Base-by-base conservation (phyloP, 2,888 invertebrate species). In the Eupithecia vulgata region DNA sequence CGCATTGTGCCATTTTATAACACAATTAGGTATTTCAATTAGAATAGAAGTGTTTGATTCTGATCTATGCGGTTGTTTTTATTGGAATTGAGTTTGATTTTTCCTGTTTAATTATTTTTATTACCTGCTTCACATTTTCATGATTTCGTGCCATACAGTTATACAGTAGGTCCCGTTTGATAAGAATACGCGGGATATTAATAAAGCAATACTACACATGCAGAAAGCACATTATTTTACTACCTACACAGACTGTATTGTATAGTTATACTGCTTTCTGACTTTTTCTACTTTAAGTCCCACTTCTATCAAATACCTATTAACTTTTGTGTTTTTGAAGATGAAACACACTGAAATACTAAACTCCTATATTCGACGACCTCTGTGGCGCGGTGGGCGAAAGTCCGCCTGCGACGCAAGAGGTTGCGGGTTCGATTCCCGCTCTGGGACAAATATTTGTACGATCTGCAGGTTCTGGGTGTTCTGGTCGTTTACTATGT, bases 1-100 rank as follows among this genome's bases (percentile, higher is more conserved):
- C 57, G 57, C 57, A 57, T 57, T 57, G 57, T 57, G 57, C 25
- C 57, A n/a, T 25, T 57, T 57, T 57, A 57, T 40, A 65, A 67
- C 45, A 67, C 34, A 17, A 67, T 67, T 67, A 48, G 25, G 34
- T 37, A 64, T 64, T 37, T 25, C 25, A 7, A 37, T 40, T 61
- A 34, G 17, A 17, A 17, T 61, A 34, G 17, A 17, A 17, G 3
- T 61, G 10, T 37, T 37, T 37, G 40, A 42, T 25, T 42, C 13
- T 65, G 40, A 65, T 25, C 65, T 34, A 34, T n/a, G n/a, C 3
- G 61, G 5, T 34, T 61, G 34, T 34, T 34, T 61, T 10, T 52
- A 52, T 52, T 52, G 10, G n/a, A 10, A 52, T 61, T 21, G 5
- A 34, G 61, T 61, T 61, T 61, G 21, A 34, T 61, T 25, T 21